Percentiles rank a stretch among this genome's conserved stretches.
Conservation (phyloP, 2,888 invertebrate genomes). For the Camponotus fellah region DNA sequence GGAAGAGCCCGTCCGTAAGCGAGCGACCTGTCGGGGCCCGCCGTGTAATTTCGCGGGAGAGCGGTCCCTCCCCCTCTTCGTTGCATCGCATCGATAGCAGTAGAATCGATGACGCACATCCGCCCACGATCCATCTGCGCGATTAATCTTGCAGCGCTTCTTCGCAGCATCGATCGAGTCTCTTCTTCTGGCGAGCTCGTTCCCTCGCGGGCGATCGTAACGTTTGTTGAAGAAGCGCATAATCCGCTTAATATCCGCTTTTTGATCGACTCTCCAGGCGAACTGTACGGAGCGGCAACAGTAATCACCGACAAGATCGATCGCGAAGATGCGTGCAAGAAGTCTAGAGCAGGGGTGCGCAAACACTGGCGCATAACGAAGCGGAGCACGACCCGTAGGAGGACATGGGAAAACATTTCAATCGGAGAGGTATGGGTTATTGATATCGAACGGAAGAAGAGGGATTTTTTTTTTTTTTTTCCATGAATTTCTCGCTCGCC, state of each 20-base stretch:
- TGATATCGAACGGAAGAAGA: too few species aligned
- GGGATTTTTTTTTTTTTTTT: too few species aligned
- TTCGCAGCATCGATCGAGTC: conserved; percentile 29
- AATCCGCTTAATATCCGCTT: conserved; percentile 48
- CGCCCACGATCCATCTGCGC: conserved; percentile 5
- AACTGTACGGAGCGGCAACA: neutral
- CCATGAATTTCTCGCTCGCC: neutral
- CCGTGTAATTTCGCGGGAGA: conserved; percentile 38
- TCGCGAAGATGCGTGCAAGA: conserved; percentile 43
- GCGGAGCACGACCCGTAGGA: neutral
- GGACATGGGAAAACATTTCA: neutral
- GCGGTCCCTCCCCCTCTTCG: conserved; percentile 12
- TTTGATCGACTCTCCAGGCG: conserved; percentile 15
- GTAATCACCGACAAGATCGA: conserved; percentile 50
- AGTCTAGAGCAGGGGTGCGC: conserved; percentile 16
- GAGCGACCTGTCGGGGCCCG: conserved; percentile 51
- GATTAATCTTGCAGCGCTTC: conserved; percentile 43
- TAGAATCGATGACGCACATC: conserved; percentile 12
- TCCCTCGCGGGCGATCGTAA: neutral
- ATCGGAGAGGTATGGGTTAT: too few species aligned
- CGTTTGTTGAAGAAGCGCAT: conserved; percentile 29
- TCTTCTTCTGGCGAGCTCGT: neutral
- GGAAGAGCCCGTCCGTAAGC: conserved; percentile 60
- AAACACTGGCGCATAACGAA: neutral
- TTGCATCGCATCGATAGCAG: conserved; percentile 12